Evolutionary conservation across 1,140 invertebrate genomes (phyloP).

Genomic region (Asbolus verrucosus): DNA sequence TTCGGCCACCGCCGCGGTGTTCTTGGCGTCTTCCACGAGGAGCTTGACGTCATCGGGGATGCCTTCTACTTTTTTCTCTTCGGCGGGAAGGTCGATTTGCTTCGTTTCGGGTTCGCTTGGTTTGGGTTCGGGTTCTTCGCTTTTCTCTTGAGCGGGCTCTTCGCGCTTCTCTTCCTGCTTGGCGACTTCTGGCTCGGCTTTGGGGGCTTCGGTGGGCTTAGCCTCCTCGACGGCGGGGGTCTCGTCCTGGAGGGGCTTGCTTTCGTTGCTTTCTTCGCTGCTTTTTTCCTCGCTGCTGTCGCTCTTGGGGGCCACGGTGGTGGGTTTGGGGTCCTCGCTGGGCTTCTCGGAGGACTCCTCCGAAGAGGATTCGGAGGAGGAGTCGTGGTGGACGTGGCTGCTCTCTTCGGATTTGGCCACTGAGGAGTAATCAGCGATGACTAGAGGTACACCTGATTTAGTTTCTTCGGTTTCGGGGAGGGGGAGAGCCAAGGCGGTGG

Average conservation of each 20-base stretch:
- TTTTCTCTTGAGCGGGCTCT: conserved; percentile 19
- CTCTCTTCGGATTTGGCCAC: conserved; percentile 60
- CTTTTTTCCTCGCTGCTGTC: too few relatives aligned
- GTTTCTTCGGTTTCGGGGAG: conserved; percentile 59
- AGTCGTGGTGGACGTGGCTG: conserved; percentile 39
- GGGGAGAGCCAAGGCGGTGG: conserved; percentile 62
- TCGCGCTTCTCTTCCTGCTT: conserved; percentile 25
- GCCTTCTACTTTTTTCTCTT: conserved; percentile 40
- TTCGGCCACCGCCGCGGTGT: conserved; percentile 41
- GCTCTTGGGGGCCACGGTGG: conserved; percentile 34
- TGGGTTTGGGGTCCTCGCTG: conserved; percentile 45
- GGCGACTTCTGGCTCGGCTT: conserved; percentile 48
- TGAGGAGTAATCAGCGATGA: conserved; percentile 64
- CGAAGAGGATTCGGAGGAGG: conserved; percentile 43
- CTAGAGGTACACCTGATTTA: conserved; percentile 60
- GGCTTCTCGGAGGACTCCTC: conserved; percentile 51
- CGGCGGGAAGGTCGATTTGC: conserved; percentile 3
- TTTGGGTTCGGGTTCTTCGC: conserved; percentile 36
- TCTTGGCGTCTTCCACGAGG: conserved; percentile 32
- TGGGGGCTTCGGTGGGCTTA: background rate
- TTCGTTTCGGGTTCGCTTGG: conserved; percentile 43
- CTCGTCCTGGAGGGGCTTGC: conserved; percentile 40
- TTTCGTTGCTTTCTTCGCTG: conserved; percentile 44
- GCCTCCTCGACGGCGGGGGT: conserved; percentile 41
- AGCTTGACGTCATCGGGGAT: conserved; percentile 2